A percentile compares a stretch with the other conserved stretches of the same genome.
phyloP scores from a whole-genome alignment of 2,113 vertebrate genomes.

The Sterrhoptilus dennistouni region DNA sequence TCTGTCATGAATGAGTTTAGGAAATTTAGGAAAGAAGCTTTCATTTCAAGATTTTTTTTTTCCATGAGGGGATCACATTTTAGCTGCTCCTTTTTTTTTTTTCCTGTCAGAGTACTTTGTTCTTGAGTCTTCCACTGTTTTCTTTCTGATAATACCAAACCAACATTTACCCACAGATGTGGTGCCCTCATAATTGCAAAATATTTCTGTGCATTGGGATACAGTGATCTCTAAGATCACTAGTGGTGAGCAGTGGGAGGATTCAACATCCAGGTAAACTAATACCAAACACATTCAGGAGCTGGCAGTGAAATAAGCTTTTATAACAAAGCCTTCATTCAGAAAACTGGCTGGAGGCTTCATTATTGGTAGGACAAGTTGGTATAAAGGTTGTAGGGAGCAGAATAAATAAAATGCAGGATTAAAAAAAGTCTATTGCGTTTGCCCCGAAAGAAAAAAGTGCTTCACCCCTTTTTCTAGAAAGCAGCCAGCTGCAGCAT shows the following conservation, averaged over 20 bases:
- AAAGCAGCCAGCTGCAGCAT: neutral
- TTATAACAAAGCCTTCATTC: neutral
- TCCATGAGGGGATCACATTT: neutral
- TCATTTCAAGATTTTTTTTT: neutral
- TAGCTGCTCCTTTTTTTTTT: neutral
- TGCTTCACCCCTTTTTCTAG: neutral
- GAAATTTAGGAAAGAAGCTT: neutral
- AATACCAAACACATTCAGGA: neutral
- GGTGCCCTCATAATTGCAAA: neutral
- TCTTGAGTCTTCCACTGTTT: neutral
- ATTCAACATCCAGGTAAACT: neutral
- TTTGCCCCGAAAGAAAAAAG: neutral
- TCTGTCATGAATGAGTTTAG: neutral
- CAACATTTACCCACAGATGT: neutral
- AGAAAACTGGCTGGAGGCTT: neutral
- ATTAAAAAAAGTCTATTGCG: fast-evolving
- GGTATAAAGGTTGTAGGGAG: neutral
- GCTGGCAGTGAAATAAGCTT: neutral
- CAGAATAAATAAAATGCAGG: neutral
- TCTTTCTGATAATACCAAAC: neutral
- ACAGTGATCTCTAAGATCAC: neutral
- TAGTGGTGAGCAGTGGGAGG: neutral
- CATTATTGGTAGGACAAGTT: neutral
- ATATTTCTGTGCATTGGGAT: neutral
- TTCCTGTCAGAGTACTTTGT: neutral